Base-by-base conservation (phyloP, 2,888 invertebrate species). In the Linnaemya vulpina region DNA sequence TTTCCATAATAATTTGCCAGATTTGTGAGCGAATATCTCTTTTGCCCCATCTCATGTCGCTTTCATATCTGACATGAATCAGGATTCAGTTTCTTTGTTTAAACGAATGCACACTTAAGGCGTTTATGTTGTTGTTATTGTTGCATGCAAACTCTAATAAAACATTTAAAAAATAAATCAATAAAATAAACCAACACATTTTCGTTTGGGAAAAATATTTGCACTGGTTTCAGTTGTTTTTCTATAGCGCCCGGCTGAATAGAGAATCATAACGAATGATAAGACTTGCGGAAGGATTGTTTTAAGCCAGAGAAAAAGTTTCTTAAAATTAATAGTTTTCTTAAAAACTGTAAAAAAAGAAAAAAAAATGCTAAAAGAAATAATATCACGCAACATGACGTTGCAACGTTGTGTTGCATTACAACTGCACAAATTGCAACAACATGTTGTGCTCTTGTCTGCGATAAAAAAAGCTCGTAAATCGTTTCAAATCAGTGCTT, bases 351-450 rank as follows among this genome's bases (percentile, higher is more conserved):
- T 3, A 60, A 49, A 35, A 43, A 38, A n/a, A n/a, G n/a, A n/a
- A 49, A 43, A 71, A 62, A 49, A 46, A 17, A 58, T 75, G 67
- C 82, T 73, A 62, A 83, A 68, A 38, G 11, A 60, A 67, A 67
- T 55, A 49, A 53, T 46, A 73, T 68, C 80, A 84, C 74, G 80
- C 84, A 73, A 84, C 35, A 38, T n/a, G n/a, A n/a, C n/a, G n/a
- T n/a, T n/a, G n/a, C 58, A 63, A 40, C 65, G 58, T 74, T 74
- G 51, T 62, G 51, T 55, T 60, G 46, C 71, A 53, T 46, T 20
- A 51, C 40, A 46, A 63, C 46, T 68, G 46, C 71, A n/a, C n/a
- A n/a, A n/a, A 53, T 79, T 1, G 20, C n/a, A n/a, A n/a, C 46
- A 62, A 62, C 7, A 65, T 20, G 60, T 67, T 60, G 49, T 68